Base-by-base conservation (phyloP, 1,140 invertebrate species). In the Teleogryllus occipitalis region DNA sequence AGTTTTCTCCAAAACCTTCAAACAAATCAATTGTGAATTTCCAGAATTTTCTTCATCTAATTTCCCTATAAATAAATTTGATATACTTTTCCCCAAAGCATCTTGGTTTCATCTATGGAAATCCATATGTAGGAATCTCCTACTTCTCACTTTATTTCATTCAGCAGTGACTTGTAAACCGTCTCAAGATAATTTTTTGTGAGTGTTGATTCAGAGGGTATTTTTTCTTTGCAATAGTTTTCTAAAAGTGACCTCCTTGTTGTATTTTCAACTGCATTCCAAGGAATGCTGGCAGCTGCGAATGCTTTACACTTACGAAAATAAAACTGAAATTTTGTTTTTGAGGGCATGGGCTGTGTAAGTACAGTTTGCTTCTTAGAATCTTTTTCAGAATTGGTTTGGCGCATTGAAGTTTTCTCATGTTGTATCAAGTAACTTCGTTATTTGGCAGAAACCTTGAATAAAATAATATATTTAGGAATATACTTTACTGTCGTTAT, bases 11-110 rank as follows among this genome's bases (percentile, higher is more conserved):
- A 75, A 18, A 14, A 39, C 74, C 27, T 75, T 75, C 27, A 7
- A 75, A 75, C 74, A 75, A 22, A 75, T 10, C n/a, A 75, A 39
- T 2, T 21, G 74, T 10, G 74, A 75, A 75, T 75, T 75, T 75
- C 27, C n/a, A 39, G 12, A 10, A 22, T n/a, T 75, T 39, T 75
- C 74, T 75, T 75, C 21, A 75, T 3, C 3, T 75, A 75, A 22
- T 21, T 75, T 75, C 7, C 74, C 7, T 7, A 75, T 2, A 75
- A 39, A 5, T 75, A 75, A 14, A 7, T 75, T 75, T 75, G 27
- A 75, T 75, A 39, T 75, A 21, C 2, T 18, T 21, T 7, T 3
- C 27, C 74, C 8, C 1, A 75, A 7, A 5, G 74, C 74, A 7
- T 21, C 74, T n/a, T 7, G 7, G 27, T 75, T 75, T 75, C 74